Conservation (phyloP, 2,888 invertebrate genomes). For the Rhaphigaster nebulosa region DNA sequence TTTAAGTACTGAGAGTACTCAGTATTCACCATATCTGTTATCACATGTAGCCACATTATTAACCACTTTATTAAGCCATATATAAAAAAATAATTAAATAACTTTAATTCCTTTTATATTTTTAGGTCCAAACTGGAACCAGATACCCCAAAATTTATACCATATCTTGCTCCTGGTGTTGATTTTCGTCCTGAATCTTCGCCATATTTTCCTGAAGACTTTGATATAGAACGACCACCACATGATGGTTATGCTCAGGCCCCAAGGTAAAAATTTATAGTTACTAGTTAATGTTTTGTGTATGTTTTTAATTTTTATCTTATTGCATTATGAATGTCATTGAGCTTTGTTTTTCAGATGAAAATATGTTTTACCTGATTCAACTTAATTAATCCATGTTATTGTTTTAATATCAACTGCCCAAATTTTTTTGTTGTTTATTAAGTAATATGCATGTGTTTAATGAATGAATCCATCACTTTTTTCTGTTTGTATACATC, state of each 20-base stretch:
- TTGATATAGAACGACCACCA: conserved; percentile 89
- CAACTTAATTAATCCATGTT: not conserved
- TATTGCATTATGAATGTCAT: not conserved
- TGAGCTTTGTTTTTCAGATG: not conserved
- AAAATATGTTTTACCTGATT: not conserved
- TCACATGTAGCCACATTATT: not conserved
- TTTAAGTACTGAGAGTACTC: not conserved
- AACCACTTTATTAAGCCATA: not conserved
- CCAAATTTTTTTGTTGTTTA: not conserved
- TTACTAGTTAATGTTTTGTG: not conserved
- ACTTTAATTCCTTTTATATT: conserved; percentile 56
- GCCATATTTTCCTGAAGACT: conserved; percentile 92
- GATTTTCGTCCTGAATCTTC: conserved; percentile 88
- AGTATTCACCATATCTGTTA: not conserved
- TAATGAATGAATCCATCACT: too few relatives aligned
- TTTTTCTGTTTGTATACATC: not conserved
- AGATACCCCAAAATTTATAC: conserved; percentile 83
- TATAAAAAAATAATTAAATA: not conserved
- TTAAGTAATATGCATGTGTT: not conserved
- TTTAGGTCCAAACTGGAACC: conserved; percentile 81
- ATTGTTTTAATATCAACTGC: not conserved
- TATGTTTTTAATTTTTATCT: not conserved
- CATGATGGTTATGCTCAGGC: conserved; percentile 88
- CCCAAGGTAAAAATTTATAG: conserved; percentile 71
- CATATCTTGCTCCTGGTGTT: conserved; percentile 83